A percentile compares a stretch with the other conserved stretches of the same genome.
Evolutionary conservation across 2,113 vertebrate genomes (phyloP).

Genomic region (Orcinus orca): DNA sequence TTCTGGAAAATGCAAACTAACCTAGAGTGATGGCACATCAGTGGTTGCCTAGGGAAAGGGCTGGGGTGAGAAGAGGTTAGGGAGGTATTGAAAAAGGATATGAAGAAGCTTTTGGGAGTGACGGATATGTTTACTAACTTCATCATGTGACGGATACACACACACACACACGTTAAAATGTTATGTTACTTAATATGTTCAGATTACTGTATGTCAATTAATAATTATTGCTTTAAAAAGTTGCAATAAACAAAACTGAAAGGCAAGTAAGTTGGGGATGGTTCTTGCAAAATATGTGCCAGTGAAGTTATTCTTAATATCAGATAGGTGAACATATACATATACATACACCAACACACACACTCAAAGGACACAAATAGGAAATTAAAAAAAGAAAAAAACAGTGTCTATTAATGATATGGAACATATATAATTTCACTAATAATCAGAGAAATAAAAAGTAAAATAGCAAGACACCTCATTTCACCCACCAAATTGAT

Average conservation of each 20-base stretch:
- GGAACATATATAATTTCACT: slow-evolving; percentile 11
- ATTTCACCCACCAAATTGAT: slow-evolving; percentile 1
- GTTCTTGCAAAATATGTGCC: not conserved
- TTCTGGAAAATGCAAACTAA: not conserved
- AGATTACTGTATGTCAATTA: not conserved
- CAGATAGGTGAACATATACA: not conserved
- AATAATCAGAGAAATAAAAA: slow-evolving; percentile 34
- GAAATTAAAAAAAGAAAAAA: not conserved
- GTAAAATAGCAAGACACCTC: not conserved
- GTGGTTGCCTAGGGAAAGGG: not conserved
- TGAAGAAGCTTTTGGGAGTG: not conserved
- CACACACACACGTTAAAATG: not conserved
- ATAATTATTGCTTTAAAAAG: slow-evolving; percentile 1
- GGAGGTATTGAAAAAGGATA: not conserved
- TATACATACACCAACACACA: not conserved
- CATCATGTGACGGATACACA: not conserved
- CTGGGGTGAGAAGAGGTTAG: not conserved
- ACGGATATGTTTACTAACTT: not conserved
- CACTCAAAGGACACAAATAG: not conserved
- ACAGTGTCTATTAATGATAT: not conserved
- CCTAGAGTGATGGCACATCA: not conserved
- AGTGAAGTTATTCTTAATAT: slow-evolving; percentile 14
- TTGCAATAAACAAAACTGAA: not conserved
- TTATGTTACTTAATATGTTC: not conserved
- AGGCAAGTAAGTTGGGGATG: not conserved